Evolutionary conservation across 2,113 vertebrate species (phyloP).

Genomic region (Sylvilagus bachmani): DNA sequence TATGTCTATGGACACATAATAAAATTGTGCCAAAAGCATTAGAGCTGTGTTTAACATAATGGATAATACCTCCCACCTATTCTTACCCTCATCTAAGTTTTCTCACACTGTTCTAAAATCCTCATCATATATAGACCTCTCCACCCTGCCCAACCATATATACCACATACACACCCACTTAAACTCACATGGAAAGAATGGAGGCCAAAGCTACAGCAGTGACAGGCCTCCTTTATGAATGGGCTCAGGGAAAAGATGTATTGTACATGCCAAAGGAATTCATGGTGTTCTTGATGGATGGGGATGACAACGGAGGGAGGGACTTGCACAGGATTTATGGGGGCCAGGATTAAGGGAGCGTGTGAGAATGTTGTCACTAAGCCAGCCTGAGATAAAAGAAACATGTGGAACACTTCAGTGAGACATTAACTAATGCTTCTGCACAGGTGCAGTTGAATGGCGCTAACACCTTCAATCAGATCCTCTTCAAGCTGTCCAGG

Average conservation of each 20-base stretch:
- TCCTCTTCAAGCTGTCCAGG: conserved; percentile 63
- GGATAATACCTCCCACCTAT: not conserved
- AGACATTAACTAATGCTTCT: conserved; percentile 83
- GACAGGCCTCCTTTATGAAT: conserved; percentile 63
- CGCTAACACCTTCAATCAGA: conserved; percentile 82
- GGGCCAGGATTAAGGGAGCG: conserved; percentile 85
- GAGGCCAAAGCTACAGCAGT: not conserved
- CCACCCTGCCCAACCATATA: not conserved
- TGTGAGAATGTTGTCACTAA: conserved; percentile 86
- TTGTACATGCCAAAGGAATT: conserved; percentile 62
- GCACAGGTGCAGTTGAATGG: conserved; percentile 86
- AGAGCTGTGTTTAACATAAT: not conserved
- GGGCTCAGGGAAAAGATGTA: conserved; percentile 42
- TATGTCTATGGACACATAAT: not conserved
- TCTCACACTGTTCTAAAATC: not conserved
- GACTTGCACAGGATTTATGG: conserved; percentile 86
- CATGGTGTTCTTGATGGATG: conserved; percentile 81
- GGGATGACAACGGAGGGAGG: conserved; percentile 84
- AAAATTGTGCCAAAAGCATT: not conserved
- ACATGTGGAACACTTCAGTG: conserved; percentile 87
- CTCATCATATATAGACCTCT: not conserved
- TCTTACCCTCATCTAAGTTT: not conserved
- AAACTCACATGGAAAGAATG: not conserved
- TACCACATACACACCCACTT: not conserved
- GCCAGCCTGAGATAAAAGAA: conserved; percentile 82